Percentiles rank a stretch among this genome's conserved stretches.
Conservation (phyloP, 2,113 vertebrate genomes). For the Eubucco bourcierii region DNA sequence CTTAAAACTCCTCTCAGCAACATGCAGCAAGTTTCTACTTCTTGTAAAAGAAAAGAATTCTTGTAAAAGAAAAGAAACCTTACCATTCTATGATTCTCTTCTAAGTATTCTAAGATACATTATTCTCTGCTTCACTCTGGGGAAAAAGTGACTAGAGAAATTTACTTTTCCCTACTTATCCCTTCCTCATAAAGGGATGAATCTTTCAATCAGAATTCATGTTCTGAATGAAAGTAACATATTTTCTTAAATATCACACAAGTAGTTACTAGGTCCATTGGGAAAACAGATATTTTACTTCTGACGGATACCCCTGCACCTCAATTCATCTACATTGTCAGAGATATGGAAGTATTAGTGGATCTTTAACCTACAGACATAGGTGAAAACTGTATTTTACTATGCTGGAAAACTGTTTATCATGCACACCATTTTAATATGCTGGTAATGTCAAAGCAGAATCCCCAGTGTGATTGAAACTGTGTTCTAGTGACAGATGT, state of each 20-base stretch:
- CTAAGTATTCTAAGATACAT: neutral
- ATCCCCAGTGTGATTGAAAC: constrained; percentile 61
- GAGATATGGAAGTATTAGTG: neutral
- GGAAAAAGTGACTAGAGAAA: neutral
- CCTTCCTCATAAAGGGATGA: neutral
- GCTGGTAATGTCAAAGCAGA: constrained; percentile 59
- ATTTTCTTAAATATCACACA: constrained; percentile 9
- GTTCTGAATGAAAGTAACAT: neutral
- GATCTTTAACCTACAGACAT: constrained; percentile 11
- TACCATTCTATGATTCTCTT: too few species aligned
- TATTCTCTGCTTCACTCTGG: neutral
- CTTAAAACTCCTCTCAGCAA: neutral
- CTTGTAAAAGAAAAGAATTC: neutral
- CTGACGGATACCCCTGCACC: neutral
- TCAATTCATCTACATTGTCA: neutral
- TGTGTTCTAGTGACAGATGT: constrained; percentile 73
- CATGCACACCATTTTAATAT: constrained; percentile 45
- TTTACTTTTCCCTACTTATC: neutral
- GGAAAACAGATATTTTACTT: constrained; percentile 2
- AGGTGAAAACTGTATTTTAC: constrained; percentile 53
- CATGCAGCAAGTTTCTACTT: neutral
- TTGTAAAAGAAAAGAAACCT: neutral
- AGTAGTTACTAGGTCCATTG: neutral
- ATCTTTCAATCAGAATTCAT: neutral
- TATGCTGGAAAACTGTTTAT: constrained; percentile 45